Base-by-base conservation (phyloP, 2,888 invertebrate genomes). In the Stictocephala bisonia region DNA sequence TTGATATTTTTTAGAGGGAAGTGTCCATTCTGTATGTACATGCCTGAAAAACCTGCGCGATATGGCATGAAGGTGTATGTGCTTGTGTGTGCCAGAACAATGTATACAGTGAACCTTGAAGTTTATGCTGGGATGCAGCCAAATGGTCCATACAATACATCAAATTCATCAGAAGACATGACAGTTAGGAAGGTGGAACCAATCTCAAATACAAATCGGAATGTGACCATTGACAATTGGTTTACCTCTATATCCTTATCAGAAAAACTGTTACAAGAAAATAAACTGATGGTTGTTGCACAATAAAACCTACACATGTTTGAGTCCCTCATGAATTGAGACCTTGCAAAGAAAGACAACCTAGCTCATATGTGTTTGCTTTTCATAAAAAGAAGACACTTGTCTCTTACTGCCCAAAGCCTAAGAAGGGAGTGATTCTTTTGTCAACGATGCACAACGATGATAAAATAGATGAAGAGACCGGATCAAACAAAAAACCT, bases 161-260 rank as follows among this genome's bases (percentile, higher is more conserved):
- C 69, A 20, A 74, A 70, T 44, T 50, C 15, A 2, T 64, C 69
- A 3, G 29, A 9, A 26, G 71, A 76, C 15, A 48, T 76, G 1
- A 51, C 51, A 1, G n/a, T 58, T 20, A 18, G 76, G 50, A 29
- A 75, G 31, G 13, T 41, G 13, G 53, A 58, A 31, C 68, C 67
- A 18, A 75, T 76, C 11, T n/a, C 31, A 15, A 44, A 56, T 9
- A 74, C 75, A 3, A 64, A 69, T 13, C 75, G 76, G 27, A 78
- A 78, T 50, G 11, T 78, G 15, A 78, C 76, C 4, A 67, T 44
- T 13, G 77, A 77, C 18, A 76, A 74, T 58, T 77, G 74, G 73
- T 77, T 72, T 18, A 77, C 75, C 20, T 77, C 75, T 73, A 48
- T 78, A 31, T 74, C 78, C 22, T 66, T 80, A 15, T 76, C 70